Percentiles rank a stretch among this genome's conserved stretches.
These are phyloP conservation scores for Halcyon malimbica DNA, from an alignment of 2,113 vertebrate genomes.

Conservation along the genomic window DNA sequence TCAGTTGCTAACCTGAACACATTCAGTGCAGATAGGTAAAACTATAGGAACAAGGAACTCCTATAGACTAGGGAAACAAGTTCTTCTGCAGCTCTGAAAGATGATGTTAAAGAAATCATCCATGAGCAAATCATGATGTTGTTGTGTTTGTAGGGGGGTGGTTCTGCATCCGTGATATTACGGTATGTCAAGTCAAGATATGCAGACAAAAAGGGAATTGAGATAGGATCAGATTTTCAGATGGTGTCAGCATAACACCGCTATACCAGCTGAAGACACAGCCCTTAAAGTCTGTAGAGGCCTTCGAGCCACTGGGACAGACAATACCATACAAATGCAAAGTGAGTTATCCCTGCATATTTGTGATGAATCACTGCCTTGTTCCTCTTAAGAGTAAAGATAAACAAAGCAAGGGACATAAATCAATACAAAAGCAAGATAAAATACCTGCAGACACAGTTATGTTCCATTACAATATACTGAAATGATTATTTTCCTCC, in stretches of 20 bases:
- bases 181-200: not conserved
- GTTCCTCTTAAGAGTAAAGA: not conserved
- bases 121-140: not conserved
- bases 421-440: not conserved
- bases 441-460: not conserved
- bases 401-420: not conserved
- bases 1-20: not conserved
- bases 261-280: not conserved
- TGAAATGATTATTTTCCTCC: not conserved
- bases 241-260: constrained; percentile 14
- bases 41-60: not conserved
- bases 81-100: not conserved
- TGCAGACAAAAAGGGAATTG: not conserved
- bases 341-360: not conserved
- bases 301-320: constrained; percentile 9
- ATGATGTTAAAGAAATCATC: not conserved
- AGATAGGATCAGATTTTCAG: constrained; percentile 20
- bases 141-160: not conserved
- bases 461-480: not conserved
- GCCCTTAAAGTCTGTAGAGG: not conserved
- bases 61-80: not conserved
- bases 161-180: not conserved
- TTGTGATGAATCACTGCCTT: constrained; percentile 26
- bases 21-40: not conserved
- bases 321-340: constrained; percentile 31